Evolutionary conservation across 2,797 vertebrate species (phyloP), one percentile per base, ranked within the genome.

Genomic region (Ceyx erithaca): DNA sequence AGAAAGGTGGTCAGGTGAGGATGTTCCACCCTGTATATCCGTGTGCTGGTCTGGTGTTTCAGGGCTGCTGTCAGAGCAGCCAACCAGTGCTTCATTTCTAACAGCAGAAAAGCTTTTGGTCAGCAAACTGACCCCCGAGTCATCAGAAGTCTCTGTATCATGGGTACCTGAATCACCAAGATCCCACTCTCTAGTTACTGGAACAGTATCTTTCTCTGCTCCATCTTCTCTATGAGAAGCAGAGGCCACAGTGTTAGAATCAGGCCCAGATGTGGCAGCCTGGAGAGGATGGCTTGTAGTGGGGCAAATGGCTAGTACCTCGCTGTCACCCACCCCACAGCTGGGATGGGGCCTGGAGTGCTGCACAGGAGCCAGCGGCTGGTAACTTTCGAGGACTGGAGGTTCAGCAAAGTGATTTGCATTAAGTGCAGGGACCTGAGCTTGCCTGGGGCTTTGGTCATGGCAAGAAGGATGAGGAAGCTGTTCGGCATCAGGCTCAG

Each of bases 41-140:
- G 16, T 3, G 13, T 68, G 35, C 21, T 71, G 70, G 28, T 87
- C 76, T 0, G 0, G 25, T 57, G 23, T 43, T 83, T 94, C 88
- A 75, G 57, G 67, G 61, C 63, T 86, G 40, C 55, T 48, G 19
- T 80, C 89, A 69, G 82, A 90, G 75, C 46, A 82, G 52, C 33
- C 40, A 23, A 55, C 31, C 14, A 85, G 23, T 2, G 16, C 57
- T 41, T 93, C 76, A 1, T 46, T 92, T 69, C 85, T 92, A 73
- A 76, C 40, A 90, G 64, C 59, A 4, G 63, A 77, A 77, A 82
- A 91, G 40, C 71, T 85, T 90, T 89, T 92, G 59, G 68, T 84
- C 90, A 96, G 71, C 43, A 91, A 85, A 87, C 63, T 92, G 84
- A 92, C 88, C 73, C 77, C 93, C 6, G 86, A 92, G 62, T 96